A percentile compares a stretch with the other conserved stretches of the same genome.
Evolutionary conservation across 2,113 vertebrate genomes (phyloP).

Genomic region (Rhea pennata): DNA sequence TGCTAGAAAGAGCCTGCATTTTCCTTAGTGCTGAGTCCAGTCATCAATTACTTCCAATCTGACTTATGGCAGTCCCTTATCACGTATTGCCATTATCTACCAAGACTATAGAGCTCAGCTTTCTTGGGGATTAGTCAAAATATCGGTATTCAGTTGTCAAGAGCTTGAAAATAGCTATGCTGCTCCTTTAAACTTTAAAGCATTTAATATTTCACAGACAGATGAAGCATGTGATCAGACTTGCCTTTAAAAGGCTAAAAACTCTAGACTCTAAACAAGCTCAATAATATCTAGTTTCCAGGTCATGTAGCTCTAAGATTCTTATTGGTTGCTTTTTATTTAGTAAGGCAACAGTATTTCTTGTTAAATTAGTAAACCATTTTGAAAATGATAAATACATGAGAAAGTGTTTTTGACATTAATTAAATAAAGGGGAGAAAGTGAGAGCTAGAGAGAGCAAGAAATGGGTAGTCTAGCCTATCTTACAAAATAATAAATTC

Average conservation of each 20-base stretch:
- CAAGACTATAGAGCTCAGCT: slow-evolving; percentile 31
- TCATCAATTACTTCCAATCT: background rate
- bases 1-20: background rate
- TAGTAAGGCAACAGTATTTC: background rate
- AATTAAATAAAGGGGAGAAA: background rate
- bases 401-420: background rate
- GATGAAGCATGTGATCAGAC: background rate
- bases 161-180: background rate
- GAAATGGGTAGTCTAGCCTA: background rate
- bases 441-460: background rate
- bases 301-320: background rate
- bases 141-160: slow-evolving; percentile 19
- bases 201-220: slow-evolving; percentile 16
- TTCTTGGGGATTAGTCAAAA: slow-evolving; percentile 6
- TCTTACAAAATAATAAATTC: background rate
- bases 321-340: background rate
- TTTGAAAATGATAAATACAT: background rate
- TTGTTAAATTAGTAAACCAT: background rate
- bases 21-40: background rate
- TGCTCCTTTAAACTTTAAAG: slow-evolving; percentile 28
- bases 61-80: slow-evolving; percentile 21
- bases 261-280: background rate
- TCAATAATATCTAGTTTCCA: background rate
- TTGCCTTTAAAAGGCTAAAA: slow-evolving; percentile 8
- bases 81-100: slow-evolving; percentile 29